Conservation (phyloP, 2,888 invertebrate species). For the Seladonia tumulorum region DNA sequence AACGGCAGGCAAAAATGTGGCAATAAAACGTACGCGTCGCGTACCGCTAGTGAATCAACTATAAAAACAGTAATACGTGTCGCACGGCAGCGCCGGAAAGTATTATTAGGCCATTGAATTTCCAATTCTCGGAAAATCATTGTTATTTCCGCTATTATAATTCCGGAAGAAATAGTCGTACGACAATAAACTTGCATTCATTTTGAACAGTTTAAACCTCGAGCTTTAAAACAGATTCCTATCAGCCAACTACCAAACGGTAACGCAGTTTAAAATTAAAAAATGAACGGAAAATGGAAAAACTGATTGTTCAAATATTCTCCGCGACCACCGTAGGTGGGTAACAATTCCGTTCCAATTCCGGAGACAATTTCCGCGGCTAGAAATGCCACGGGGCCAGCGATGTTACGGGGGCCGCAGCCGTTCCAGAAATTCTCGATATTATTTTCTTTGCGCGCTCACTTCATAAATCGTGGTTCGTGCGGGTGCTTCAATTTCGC, state of each 20-base stretch:
- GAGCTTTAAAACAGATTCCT: too few relatives aligned
- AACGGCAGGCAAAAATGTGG: background rate
- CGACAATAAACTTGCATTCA: too few relatives aligned
- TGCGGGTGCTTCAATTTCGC: conserved; percentile 21
- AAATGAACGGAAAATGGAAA: background rate
- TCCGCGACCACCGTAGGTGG: background rate
- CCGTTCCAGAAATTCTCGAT: conserved; percentile 2
- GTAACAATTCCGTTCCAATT: conserved; percentile 18
- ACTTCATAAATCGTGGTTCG: conserved; percentile 39
- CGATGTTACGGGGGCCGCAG: background rate
- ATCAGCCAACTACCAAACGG: background rate
- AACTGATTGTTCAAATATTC: background rate
- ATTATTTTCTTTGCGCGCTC: conserved; percentile 33
- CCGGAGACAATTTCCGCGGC: conserved; percentile 6
- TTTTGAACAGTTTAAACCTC: too few relatives aligned
- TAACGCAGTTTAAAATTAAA: background rate
- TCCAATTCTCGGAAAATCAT: background rate
- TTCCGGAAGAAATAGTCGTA: too few relatives aligned
- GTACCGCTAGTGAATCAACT: background rate
- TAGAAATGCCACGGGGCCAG: background rate
- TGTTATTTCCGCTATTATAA: background rate
- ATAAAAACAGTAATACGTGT: background rate
- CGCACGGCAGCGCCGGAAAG: background rate
- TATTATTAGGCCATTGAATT: background rate
- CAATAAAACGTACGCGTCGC: background rate